Percentiles rank a stretch among this genome's conserved stretches.
Evolutionary conservation across 1,140 invertebrate genomes (phyloP).

Genomic region (Drosophila kepulauana): DNA sequence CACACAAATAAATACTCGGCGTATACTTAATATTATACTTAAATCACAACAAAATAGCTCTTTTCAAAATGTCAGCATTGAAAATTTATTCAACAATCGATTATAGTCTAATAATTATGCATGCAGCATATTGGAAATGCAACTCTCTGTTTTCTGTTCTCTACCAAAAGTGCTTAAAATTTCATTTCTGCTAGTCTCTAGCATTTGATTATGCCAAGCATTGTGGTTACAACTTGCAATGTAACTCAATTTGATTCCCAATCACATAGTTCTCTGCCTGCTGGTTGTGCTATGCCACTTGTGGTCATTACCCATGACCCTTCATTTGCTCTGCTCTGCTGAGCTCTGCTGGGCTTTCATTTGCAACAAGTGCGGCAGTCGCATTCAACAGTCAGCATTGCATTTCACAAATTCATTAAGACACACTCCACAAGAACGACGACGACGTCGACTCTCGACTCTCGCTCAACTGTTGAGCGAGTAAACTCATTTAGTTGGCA

Average conservation of each 20-base stretch:
- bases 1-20: too few species aligned
- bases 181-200: neutral
- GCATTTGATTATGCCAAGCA: neutral
- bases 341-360: neutral
- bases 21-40: too few species aligned
- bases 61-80: too few species aligned
- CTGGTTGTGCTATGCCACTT: neutral
- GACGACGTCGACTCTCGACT: too few species aligned
- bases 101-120: neutral
- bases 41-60: too few species aligned
- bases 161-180: neutral
- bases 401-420: conserved; percentile 21
- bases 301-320: conserved; percentile 5
- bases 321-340: neutral
- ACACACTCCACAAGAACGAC: conserved; percentile 1
- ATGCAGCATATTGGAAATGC: neutral
- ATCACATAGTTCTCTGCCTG: neutral
- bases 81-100: neutral
- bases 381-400: neutral
- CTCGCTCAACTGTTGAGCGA: conserved; percentile 20
- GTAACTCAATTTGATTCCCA: neutral
- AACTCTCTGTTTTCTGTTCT: neutral
- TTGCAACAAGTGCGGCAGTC: conserved; percentile 30
- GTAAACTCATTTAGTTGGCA: conserved; percentile 42
- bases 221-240: neutral